Evolutionary conservation across 2,888 invertebrate genomes (phyloP).

Genomic region (Anodontia alba): DNA sequence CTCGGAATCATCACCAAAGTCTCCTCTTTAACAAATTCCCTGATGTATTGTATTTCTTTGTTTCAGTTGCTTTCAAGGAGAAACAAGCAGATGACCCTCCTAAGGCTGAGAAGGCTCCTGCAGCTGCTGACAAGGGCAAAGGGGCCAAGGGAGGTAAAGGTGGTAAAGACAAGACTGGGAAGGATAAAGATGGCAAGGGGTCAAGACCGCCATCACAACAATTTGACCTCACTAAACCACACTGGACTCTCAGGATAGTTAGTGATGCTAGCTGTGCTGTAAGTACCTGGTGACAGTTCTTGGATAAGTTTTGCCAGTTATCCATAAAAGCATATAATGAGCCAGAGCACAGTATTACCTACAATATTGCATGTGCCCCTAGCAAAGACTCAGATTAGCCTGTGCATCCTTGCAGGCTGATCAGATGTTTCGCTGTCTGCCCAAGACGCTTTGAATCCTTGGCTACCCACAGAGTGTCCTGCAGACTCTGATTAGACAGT

Average conservation of each 20-base stretch:
- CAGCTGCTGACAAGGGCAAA: constrained; percentile 68
- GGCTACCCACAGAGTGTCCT: too few relatives aligned
- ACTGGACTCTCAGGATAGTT: constrained; percentile 83
- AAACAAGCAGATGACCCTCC: constrained; percentile 74
- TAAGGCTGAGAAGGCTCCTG: constrained; percentile 74
- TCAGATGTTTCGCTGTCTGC: too few relatives aligned
- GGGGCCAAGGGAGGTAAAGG: constrained; percentile 77
- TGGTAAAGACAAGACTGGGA: constrained; percentile 78
- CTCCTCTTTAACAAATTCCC: too few relatives aligned
- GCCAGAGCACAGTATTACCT: too few relatives aligned
- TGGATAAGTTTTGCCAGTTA: background rate
- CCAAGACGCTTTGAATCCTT: too few relatives aligned
- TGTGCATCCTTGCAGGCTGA: too few relatives aligned
- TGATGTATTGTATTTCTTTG: background rate
- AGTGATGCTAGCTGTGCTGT: constrained; percentile 82
- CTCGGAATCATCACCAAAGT: too few relatives aligned
- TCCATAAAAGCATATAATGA: too few relatives aligned
- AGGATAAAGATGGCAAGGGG: constrained; percentile 73
- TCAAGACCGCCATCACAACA: constrained; percentile 82
- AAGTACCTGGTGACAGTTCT: constrained; percentile 42
- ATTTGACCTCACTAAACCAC: constrained; percentile 83
- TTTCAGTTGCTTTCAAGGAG: constrained; percentile 79
- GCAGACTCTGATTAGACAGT: too few relatives aligned
- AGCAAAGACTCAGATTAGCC: too few relatives aligned
- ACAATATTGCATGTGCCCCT: too few relatives aligned